Percentiles rank a stretch among this genome's conserved stretches.
These are phyloP conservation scores for Hololepta plana DNA, from an alignment of 2,888 invertebrate genomes.

Conservation along the genomic window DNA sequence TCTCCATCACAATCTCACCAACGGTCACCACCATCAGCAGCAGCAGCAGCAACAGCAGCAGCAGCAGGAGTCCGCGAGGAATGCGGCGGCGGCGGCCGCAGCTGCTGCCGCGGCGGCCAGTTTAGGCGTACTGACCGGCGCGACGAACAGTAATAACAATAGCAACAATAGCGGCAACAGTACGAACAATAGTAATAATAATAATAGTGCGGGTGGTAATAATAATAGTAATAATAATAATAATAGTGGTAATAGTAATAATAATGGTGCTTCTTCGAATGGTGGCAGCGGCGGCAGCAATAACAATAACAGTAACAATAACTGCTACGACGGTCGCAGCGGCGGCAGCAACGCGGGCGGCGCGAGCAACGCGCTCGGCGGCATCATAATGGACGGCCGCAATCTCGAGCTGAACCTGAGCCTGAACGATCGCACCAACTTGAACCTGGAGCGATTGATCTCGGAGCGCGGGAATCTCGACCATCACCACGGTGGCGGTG, in stretches of 20 bases:
- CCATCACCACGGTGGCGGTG: slow-evolving; percentile 14
- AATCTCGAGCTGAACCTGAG: slow-evolving; percentile 23
- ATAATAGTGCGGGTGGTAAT: too few species aligned
- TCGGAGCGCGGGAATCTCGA: slow-evolving; percentile 16
- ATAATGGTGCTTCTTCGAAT: too few species aligned
- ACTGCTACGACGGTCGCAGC: slow-evolving; percentile 2
- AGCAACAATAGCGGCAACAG: slow-evolving; percentile 4
- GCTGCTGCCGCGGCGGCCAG: slow-evolving; percentile 1
- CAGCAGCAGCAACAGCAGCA: background rate
- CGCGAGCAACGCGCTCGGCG: slow-evolving; percentile 4
- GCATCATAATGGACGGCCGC: slow-evolving; percentile 13
- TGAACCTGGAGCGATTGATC: slow-evolving; percentile 20
- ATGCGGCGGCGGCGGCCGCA: too few species aligned
- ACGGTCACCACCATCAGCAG: slow-evolving; percentile 10
- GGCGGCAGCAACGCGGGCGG: slow-evolving; percentile 6
- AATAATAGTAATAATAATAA: too few species aligned
- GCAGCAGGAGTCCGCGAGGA: slow-evolving; percentile 5
- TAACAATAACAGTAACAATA: slow-evolving; percentile 1
- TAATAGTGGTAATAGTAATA: too few species aligned
- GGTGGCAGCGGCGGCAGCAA: background rate
- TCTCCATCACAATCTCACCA: slow-evolving; percentile 15
- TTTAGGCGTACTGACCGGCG: background rate
- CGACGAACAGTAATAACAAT: slow-evolving; percentile 5
- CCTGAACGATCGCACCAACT: slow-evolving; percentile 14
- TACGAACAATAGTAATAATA: too few species aligned